Percentiles rank a stretch among this genome's conserved stretches.
Evolutionary conservation across 2,888 invertebrate species (phyloP).

Genomic region (Pollenia griseotomentosa): DNA sequence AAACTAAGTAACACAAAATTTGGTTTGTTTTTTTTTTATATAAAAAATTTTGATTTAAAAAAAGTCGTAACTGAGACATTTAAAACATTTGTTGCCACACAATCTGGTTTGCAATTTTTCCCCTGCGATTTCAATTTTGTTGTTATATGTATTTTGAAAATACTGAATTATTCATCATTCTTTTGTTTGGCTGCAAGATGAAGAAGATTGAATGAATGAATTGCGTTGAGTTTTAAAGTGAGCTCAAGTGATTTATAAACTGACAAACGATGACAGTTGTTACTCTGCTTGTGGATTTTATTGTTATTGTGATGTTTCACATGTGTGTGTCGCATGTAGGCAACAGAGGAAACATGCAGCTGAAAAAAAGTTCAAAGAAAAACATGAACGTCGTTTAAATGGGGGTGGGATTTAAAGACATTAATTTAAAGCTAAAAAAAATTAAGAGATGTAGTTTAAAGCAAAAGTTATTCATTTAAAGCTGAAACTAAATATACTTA

Average conservation of each 20-base stretch:
- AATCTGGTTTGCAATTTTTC: conserved; percentile 15
- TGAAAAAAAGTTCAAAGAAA: neutral
- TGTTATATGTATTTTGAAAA: conserved; percentile 32
- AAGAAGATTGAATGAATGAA: conserved; percentile 66
- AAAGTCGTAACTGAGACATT: conserved; percentile 44
- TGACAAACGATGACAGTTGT: conserved; percentile 84
- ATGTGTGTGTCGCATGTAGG: conserved; percentile 50
- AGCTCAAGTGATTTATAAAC: conserved; percentile 79
- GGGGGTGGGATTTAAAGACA: conserved; percentile 67
- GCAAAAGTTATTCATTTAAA: too few species aligned
- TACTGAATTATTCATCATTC: conserved; percentile 71
- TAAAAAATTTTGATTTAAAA: neutral
- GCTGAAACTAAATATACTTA: too few species aligned
- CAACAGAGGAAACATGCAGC: conserved; percentile 18
- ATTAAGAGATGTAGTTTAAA: neutral
- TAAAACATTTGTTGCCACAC: conserved; percentile 59
- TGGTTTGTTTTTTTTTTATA: neutral
- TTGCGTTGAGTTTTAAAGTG: conserved; percentile 61
- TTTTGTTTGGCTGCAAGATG: conserved; percentile 43
- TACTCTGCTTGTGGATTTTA: conserved; percentile 68
- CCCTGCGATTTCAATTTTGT: neutral
- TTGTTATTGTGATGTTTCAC: conserved; percentile 17
- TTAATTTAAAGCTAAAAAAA: neutral
- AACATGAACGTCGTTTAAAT: conserved; percentile 31
- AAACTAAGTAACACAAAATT: neutral